Base-by-base conservation (phyloP, 2,888 invertebrate species). In the Lasioglossum marginatum region DNA sequence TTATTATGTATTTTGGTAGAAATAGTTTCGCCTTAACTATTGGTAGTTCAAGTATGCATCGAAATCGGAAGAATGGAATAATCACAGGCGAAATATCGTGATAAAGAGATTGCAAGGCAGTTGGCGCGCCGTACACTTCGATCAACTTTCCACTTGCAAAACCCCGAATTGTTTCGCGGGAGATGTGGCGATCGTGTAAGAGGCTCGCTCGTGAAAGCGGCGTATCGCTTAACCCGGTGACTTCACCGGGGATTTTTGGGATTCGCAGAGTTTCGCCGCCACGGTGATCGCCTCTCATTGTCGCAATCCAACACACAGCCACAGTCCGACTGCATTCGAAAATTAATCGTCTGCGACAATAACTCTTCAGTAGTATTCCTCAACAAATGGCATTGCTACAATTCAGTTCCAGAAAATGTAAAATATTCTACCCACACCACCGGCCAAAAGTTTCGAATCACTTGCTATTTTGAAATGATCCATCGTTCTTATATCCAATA, bases 131-230 rank as follows among this genome's bases (percentile, higher is more conserved):
- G 40, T 45, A 48, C 40, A 43, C 57, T 73, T n/a, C 72, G 31
- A 81, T 85, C 71, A 63, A 23, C 34, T 34, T 74, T 70, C 45
- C 37, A 19, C 60, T 68, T 19, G 37, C 76, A 71, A 37, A 72
- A 74, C 60, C 31, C 37, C 52, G 84, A 60, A 79, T 79, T 74
- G 78, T 78, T 84, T 52, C 72, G 57, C 27, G 68, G 37, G 66
- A 48, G 66, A 82, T 74, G 70, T 66, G 76, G 43, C 79, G 86
- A 83, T 89, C 89, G 87, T 82, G 89, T 80, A 87, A 90, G 81
- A 82, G 70, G 3, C 43, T 76, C 60, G 77, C 83, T 82, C 83
- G 89, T 89, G 89, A 89, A 89, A 89, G 88, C 80, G 70, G 60
- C 76, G 73, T 81, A 48, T 82, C 81, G 48, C 60, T 66, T 45